A percentile compares a stretch with the other conserved stretches of the same genome.
These are phyloP conservation scores for Andrena marginata DNA, from an alignment of 2,888 invertebrate genomes.

Conservation along the genomic window DNA sequence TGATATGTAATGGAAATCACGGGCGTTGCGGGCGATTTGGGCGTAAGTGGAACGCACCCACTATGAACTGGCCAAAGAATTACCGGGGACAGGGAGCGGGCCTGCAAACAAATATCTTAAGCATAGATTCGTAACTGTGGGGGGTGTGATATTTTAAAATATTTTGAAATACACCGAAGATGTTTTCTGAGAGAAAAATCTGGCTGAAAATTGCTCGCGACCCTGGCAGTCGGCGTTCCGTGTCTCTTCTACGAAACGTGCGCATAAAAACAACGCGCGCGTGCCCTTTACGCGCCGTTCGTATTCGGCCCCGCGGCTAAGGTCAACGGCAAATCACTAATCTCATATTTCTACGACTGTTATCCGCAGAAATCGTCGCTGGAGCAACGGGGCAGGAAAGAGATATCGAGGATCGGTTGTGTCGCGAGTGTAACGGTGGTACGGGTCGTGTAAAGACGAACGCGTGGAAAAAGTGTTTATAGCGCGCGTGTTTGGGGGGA, in stretches of 20 bases:
- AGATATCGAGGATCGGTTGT: slow-evolving; percentile 40
- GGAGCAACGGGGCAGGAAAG: slow-evolving; percentile 56
- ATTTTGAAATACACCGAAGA: neutral
- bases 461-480: slow-evolving; percentile 46
- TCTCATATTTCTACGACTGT: slow-evolving; percentile 53
- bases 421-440: slow-evolving; percentile 46
- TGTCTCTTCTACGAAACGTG: neutral
- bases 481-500: slow-evolving; percentile 3
- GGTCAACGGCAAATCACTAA: slow-evolving; percentile 45
- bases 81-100: neutral
- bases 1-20: too few species aligned
- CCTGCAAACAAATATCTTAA: neutral
- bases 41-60: too few species aligned
- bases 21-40: too few species aligned
- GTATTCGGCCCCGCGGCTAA: slow-evolving; percentile 8
- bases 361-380: slow-evolving; percentile 65
- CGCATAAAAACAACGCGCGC: slow-evolving; percentile 8
- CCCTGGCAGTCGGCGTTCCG: slow-evolving; percentile 3
- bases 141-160: neutral
- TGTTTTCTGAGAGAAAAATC: neutral
- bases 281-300: slow-evolving; percentile 12
- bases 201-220: neutral
- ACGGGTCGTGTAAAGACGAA: slow-evolving; percentile 50
- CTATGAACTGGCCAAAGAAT: neutral
- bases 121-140: neutral